Evolutionary conservation across 2,113 vertebrate species (phyloP).

Genomic region (Penelope pileata): DNA sequence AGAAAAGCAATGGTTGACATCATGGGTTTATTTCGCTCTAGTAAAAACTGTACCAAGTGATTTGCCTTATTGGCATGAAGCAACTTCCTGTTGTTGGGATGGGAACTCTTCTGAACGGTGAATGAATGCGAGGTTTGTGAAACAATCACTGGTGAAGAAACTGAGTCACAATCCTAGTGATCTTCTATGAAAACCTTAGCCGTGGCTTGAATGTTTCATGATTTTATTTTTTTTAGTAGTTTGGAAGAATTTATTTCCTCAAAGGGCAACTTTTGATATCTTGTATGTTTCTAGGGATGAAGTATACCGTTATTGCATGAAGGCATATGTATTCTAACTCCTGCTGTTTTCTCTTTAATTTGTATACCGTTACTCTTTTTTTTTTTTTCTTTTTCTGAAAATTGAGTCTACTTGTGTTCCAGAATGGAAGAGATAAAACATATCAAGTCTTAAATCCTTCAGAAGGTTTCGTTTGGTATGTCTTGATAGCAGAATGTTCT

Average conservation of each 20-base stretch:
- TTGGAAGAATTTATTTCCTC: slow-evolving; percentile 35
- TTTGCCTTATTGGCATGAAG: neutral
- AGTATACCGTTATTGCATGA: neutral
- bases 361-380: neutral
- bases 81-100: neutral
- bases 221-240: neutral
- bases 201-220: neutral
- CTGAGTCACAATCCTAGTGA: neutral
- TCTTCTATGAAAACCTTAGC: neutral
- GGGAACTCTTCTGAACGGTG: slow-evolving; percentile 1
- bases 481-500: neutral
- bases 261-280: neutral
- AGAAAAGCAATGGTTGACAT: slow-evolving; percentile 88
- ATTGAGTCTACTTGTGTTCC: neutral
- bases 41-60: slow-evolving; percentile 83
- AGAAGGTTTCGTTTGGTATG: neutral
- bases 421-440: slow-evolving; percentile 36
- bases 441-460: neutral
- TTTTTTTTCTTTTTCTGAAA: neutral
- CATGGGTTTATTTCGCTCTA: slow-evolving; percentile 78
- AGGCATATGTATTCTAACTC: neutral
- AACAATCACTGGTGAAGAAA: neutral
- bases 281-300: neutral
- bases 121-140: slow-evolving; percentile 25
- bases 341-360: neutral